phyloP scores from a whole-genome alignment of 2,113 vertebrate species.

The Ibidorhyncha struthersii region DNA sequence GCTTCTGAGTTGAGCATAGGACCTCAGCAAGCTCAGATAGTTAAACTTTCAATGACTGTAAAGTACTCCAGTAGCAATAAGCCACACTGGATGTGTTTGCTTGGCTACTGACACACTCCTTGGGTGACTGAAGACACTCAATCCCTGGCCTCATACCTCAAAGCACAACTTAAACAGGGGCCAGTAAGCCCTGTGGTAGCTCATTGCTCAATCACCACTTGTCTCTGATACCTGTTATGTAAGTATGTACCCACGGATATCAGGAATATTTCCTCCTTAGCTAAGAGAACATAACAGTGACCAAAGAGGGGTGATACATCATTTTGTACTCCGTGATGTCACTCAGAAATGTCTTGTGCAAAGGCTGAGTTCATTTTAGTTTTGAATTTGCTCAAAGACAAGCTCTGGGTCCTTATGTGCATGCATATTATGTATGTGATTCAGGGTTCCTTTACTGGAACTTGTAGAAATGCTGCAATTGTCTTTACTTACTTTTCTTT shows the following conservation, averaged over 20 bases:
- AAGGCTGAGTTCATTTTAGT: not conserved
- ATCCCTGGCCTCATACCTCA: not conserved
- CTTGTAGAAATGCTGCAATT: not conserved
- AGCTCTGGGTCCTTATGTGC: not conserved
- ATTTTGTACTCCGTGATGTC: not conserved
- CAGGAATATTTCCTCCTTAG: not conserved
- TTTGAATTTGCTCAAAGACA: not conserved
- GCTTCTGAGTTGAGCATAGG: not conserved
- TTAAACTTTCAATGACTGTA: not conserved
- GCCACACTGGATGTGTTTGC: not conserved
- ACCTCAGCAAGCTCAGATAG: not conserved
- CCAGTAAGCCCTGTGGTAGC: not conserved
- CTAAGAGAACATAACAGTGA: not conserved
- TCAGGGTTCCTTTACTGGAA: not conserved
- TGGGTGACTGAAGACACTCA: not conserved
- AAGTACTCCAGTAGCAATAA: not conserved
- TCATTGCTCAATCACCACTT: not conserved
- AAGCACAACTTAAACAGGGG: not conserved
- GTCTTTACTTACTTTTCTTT: not conserved
- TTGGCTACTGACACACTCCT: not conserved
- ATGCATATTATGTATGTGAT: no score
- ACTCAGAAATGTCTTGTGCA: not conserved
- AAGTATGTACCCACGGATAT: not conserved
- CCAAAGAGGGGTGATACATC: not conserved
- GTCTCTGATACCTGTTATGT: not conserved